These are phyloP conservation scores for Sarcophilus harrisii DNA, from an alignment of 2,797 vertebrate genomes.

Conservation along the genomic window DNA sequence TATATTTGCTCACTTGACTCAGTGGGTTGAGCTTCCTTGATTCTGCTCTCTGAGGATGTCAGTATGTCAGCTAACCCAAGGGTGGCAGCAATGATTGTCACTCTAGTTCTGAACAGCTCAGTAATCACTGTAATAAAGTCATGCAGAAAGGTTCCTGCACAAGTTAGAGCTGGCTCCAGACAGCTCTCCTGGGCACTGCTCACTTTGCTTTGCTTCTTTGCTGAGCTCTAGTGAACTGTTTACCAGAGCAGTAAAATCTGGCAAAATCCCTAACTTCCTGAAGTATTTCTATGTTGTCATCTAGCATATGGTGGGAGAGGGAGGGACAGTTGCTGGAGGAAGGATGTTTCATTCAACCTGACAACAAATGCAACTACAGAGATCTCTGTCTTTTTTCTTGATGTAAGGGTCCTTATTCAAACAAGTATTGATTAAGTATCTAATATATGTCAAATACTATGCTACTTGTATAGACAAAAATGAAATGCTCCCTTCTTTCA, in stretches of 20 bases:
- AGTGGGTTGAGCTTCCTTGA: background rate
- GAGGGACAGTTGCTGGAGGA: fast-evolving
- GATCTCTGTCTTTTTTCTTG: background rate
- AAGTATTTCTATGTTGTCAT: background rate
- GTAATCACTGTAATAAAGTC: slow-evolving; percentile 53
- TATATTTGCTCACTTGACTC: background rate
- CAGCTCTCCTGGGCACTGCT: slow-evolving; percentile 22
- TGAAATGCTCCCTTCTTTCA: background rate
- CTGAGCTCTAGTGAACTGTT: slow-evolving; percentile 35
- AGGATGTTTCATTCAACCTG: background rate
- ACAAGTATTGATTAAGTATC: background rate
- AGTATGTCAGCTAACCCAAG: slow-evolving; percentile 65
- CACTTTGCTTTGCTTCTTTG: slow-evolving; percentile 47
- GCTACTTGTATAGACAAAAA: background rate
- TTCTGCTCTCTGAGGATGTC: background rate
- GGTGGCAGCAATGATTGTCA: slow-evolving; percentile 43
- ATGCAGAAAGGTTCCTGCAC: slow-evolving; percentile 31
- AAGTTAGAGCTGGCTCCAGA: slow-evolving; percentile 36
- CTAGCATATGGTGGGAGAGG: background rate
- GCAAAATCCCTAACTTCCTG: background rate
- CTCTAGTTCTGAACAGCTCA: slow-evolving; percentile 40
- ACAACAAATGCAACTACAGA: background rate
- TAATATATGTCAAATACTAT: background rate
- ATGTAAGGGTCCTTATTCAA: background rate
- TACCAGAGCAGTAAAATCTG: slow-evolving; percentile 30